Evolutionary conservation across 2,888 invertebrate species (phyloP).

Genomic region (Torymus texanus): DNA sequence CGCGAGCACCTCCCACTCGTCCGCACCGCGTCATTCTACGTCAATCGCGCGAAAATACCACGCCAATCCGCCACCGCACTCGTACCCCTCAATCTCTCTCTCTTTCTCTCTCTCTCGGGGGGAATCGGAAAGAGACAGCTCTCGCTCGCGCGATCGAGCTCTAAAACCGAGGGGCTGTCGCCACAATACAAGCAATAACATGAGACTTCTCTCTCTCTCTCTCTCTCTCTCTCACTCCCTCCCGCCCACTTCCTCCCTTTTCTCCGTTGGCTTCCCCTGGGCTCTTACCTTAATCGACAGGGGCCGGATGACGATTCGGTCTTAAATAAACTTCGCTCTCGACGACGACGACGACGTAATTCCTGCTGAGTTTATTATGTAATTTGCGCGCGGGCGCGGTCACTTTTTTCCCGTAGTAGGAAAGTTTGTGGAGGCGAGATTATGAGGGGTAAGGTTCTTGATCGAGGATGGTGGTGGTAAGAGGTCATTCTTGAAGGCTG

Average conservation of each 20-base stretch:
- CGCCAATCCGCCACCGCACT: constrained; percentile 34
- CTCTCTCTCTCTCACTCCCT: constrained; percentile 49
- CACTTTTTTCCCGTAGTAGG: constrained; percentile 13
- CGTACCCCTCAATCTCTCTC: constrained; percentile 4
- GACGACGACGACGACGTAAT: constrained; percentile 14
- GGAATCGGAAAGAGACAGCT: constrained; percentile 32
- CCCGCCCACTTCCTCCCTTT: constrained; percentile 33
- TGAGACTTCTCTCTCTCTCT: constrained; percentile 64
- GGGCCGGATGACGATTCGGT: constrained; percentile 69
- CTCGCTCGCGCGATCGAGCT: constrained; percentile 2
- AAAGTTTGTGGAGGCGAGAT: too few species aligned
- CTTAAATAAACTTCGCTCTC: constrained; percentile 74
- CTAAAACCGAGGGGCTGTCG: constrained; percentile 42
- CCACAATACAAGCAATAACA: constrained; percentile 74
- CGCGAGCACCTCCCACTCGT: neutral
- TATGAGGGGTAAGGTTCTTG: too few species aligned
- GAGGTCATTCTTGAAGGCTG: too few species aligned
- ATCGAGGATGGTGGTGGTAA: too few species aligned
- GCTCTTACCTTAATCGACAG: constrained; percentile 73
- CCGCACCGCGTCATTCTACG: constrained; percentile 22
- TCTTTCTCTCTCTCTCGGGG: constrained; percentile 9
- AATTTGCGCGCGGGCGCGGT: constrained; percentile 32
- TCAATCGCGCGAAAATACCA: constrained; percentile 45
- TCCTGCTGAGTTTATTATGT: constrained; percentile 16
- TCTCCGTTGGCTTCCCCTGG: neutral